Conservation (phyloP, 2,113 vertebrate species). For the Amphiprion percula region DNA sequence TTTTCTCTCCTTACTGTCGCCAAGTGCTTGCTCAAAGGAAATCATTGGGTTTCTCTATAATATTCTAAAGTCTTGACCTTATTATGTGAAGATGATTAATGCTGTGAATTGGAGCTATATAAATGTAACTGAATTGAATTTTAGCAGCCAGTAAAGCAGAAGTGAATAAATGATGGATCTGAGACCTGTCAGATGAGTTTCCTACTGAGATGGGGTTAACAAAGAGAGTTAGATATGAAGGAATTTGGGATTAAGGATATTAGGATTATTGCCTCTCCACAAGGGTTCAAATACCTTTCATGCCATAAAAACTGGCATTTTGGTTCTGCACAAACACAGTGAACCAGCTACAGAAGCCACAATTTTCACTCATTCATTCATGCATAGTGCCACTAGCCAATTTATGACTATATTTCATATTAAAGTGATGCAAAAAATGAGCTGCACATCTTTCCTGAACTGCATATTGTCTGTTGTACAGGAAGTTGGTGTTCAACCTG, state of each 20-base stretch:
- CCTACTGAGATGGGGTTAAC: slow-evolving; percentile 3
- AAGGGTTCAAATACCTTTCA: slow-evolving; percentile 18
- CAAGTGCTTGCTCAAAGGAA: too few relatives aligned
- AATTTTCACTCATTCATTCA: too few relatives aligned
- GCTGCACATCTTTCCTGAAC: background rate
- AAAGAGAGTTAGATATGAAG: slow-evolving; percentile 28
- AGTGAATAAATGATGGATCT: slow-evolving; percentile 17
- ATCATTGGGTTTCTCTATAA: too few relatives aligned
- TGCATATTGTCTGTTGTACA: too few relatives aligned
- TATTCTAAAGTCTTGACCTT: too few relatives aligned
- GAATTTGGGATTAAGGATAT: slow-evolving; percentile 42
- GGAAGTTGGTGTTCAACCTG: background rate
- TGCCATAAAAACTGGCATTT: slow-evolving; percentile 25
- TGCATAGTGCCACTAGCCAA: too few relatives aligned
- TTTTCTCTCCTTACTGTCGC: too few relatives aligned
- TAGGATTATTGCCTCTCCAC: slow-evolving; percentile 19
- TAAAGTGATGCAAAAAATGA: too few relatives aligned
- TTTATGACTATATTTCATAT: too few relatives aligned
- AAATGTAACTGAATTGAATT: background rate
- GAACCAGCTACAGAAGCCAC: background rate
- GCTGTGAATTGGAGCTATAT: too few relatives aligned
- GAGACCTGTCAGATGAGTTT: slow-evolving; percentile 10
- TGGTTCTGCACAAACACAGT: background rate
- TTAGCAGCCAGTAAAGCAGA: slow-evolving; percentile 13
- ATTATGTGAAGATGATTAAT: too few relatives aligned